Base-by-base conservation (phyloP, 2,797 vertebrate species). In the Pelobates cultripes region DNA sequence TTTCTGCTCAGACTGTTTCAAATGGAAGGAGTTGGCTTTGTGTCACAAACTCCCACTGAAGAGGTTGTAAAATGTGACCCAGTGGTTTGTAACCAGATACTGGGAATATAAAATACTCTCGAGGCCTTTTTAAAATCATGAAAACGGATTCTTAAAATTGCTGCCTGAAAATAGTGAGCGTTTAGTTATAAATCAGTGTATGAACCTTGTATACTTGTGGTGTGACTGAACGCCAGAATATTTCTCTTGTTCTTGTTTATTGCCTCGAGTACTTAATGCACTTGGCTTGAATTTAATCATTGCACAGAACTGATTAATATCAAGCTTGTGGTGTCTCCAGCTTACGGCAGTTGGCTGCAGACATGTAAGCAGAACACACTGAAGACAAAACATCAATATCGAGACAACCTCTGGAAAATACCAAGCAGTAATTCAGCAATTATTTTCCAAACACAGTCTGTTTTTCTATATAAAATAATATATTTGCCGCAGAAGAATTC, bases 171-270 rank as follows among this genome's bases (percentile, higher is more conserved):
- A 77, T 70, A 7, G 44, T 63, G 51, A 75, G 67, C 66, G 15
- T 75, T 70, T 75, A 64, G 66, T 75, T 75, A 79, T 83, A 83
- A 79, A 83, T 83, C 81, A 79, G 76, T 75, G 77, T 74, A 57
- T 83, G 81, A 83, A 83, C 77, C 67, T 83, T 83, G 72, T 83
- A 70, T 75, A 70, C 72, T 75, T 83, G 76, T 73, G 67, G 81
- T 74, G 81, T 78, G 78, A 78, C 64, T 69, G 64, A 83, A 74
- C 53, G 55, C 8, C 76, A 53, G 81, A 70, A 79, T 64, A 83
- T 79, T 83, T 83, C 67, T 83, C 81, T 64, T 79, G 71, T 45
- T 79, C 77, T 83, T 83, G 81, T 83, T 83, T 79, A 83, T 83
- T 64, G 81, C 81, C 81, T 79, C 71, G 74, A 41, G 71, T 78